A percentile compares a stretch with the other conserved stretches of the same genome.
Conservation (phyloP, 2,113 vertebrate genomes). For the Asarcornis scutulata region DNA sequence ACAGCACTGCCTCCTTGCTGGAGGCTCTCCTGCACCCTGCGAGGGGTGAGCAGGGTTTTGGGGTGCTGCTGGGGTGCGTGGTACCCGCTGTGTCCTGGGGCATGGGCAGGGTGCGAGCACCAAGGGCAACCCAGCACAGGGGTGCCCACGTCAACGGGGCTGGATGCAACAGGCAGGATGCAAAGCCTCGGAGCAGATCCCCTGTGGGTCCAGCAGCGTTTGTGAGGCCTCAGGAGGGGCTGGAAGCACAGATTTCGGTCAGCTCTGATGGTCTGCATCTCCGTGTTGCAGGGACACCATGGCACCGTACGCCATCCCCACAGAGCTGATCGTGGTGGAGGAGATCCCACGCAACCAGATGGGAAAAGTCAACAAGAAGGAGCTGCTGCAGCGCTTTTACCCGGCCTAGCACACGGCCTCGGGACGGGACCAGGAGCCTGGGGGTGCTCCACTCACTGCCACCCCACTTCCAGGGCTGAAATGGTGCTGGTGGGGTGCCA, state of each 20-base stretch:
- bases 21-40: background rate
- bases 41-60: too few relatives aligned
- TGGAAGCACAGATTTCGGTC: rapidly evolving
- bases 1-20: background rate
- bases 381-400: conserved; percentile 85
- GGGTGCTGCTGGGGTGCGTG: background rate
- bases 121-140: background rate
- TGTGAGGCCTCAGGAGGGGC: background rate
- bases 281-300: conserved; percentile 81
- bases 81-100: rapidly evolving
- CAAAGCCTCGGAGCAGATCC: background rate
- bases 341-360: conserved; percentile 93
- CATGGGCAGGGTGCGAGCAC: background rate
- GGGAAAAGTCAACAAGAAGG: conserved; percentile 97
- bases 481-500: rapidly evolving
- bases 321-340: conserved; percentile 88
- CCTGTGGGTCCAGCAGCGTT: rapidly evolving
- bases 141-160: rapidly evolving
- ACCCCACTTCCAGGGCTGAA: rapidly evolving
- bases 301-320: conserved; percentile 85
- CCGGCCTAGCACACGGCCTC: background rate
- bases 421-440: rapidly evolving
- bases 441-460: background rate
- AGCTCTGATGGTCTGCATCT: rapidly evolving
- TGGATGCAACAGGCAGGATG: rapidly evolving